Conservation (phyloP, 1,140 invertebrate genomes). For the Atta colombica region DNA sequence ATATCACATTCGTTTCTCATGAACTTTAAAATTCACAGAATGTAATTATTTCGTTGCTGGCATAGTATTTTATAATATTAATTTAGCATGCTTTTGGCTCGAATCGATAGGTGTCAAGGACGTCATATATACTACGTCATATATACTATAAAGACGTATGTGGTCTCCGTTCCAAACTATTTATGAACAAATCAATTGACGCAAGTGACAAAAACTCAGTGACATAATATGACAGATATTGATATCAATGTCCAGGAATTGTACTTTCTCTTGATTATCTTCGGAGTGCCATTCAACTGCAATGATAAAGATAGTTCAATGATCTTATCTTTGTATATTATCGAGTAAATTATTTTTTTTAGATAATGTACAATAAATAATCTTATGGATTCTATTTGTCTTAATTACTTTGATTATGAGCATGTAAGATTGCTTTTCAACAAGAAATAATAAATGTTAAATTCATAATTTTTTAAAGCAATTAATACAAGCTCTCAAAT, state of each 20-base stretch:
- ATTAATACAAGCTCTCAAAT: not conserved
- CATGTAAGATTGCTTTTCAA: not conserved
- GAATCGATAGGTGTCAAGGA: slow-evolving; percentile 52
- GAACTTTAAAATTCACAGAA: slow-evolving; percentile 46
- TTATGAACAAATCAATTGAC: slow-evolving; percentile 15
- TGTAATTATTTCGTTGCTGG: not conserved
- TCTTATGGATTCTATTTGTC: not conserved
- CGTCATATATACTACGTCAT: slow-evolving; percentile 4
- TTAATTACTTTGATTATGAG: not conserved
- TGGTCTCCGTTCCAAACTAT: slow-evolving; percentile 13
- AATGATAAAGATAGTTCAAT: not conserved
- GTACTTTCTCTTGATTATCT: slow-evolving; percentile 8
- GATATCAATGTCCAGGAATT: not conserved
- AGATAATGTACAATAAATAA: not conserved
- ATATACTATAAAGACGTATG: too few relatives aligned
- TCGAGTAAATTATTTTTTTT: not conserved
- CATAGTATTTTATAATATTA: slow-evolving; percentile 7
- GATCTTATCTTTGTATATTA: not conserved
- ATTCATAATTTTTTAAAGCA: not conserved
- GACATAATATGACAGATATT: slow-evolving; percentile 9
- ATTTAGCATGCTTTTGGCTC: slow-evolving; percentile 20
- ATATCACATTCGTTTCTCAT: not conserved
- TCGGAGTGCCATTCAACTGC: not conserved
- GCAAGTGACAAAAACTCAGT: not conserved
- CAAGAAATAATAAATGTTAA: not conserved